phyloP scores from a whole-genome alignment of 2,888 invertebrate species.

The Xylophagus ater region DNA sequence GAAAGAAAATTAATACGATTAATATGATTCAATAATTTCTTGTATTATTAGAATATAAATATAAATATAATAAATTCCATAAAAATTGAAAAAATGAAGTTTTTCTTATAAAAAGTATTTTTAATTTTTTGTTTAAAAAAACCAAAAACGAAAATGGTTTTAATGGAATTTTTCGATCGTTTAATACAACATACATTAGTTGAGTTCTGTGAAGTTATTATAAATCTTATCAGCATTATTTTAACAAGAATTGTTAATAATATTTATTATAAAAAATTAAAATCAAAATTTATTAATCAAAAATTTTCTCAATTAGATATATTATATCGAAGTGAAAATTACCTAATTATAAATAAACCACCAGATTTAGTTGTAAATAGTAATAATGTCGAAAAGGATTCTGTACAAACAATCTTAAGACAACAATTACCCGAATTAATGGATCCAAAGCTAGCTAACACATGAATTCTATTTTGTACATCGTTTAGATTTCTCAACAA shows the following conservation, averaged over 20 bases:
- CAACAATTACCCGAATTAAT: slow-evolving; percentile 15
- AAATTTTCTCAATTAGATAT: slow-evolving; percentile 34
- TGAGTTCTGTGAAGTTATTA: slow-evolving; percentile 16
- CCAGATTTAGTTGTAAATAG: slow-evolving; percentile 67
- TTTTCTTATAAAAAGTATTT: no score
- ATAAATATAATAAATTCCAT: no score
- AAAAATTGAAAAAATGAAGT: no score
- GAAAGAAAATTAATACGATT: no score
- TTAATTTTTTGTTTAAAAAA: no score
- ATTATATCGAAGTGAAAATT: slow-evolving; percentile 51
- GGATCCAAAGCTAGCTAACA: slow-evolving; percentile 35
- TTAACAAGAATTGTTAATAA: slow-evolving; percentile 18
- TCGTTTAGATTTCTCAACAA: slow-evolving; percentile 68
- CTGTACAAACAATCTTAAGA: slow-evolving; percentile 19
- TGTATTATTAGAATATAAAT: no score
- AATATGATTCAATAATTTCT: no score
- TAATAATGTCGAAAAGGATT: slow-evolving; percentile 44
- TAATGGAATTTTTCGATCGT: slow-evolving; percentile 17
- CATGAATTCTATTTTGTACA: slow-evolving; percentile 61
- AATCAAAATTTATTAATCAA: slow-evolving; percentile 2
- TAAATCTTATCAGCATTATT: slow-evolving; percentile 16
- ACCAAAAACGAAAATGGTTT: slow-evolving; percentile 17
- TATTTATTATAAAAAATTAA: slow-evolving; percentile 9
- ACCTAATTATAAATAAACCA: slow-evolving; percentile 58
- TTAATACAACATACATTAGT: slow-evolving; percentile 17